Base-by-base conservation (phyloP, 2,113 vertebrate genomes). In the Chaenogobius annularis region DNA sequence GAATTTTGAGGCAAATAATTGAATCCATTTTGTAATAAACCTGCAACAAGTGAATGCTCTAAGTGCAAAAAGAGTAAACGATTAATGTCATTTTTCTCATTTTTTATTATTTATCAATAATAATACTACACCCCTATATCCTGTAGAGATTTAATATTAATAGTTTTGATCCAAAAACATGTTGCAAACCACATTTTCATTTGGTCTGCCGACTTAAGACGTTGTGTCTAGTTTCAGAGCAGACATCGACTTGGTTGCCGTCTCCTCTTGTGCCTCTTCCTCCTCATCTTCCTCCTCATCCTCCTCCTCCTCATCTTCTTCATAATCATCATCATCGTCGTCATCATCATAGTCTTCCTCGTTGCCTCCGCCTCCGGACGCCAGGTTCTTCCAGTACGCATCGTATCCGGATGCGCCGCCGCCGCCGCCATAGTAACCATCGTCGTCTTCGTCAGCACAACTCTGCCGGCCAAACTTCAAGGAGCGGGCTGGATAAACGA, bases 381-480 rank as follows among this genome's bases (percentile, higher is more conserved):
- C 88, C 7, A 92, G 37, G 67, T 83, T 97, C 86, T 97, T 97
- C 97, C 97, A 98, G 70, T 97, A 99, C 31, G 93, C 79, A 20
- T 95, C 95, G 13, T 98, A 98, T 0, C 98, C 95, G 0, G 96
- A 94, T 0, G 96, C 96, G 44, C 95, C 95, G 10, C 95, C n/a
- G 26, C 26, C 4, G 26, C 26, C 93, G 10, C 91, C 85, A 1
- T 89, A 79, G 56, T 58, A 58, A 59, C 23, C 56, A 14, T 87
- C 56, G 0, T 90, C 62, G 0, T 93, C 81, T 0, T 97, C 96
- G 0, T 98, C 96, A 0, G 73, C 87, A 12, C 95, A 96, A 0
- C 92, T 91, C 87, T 99, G 97, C 17, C 98, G 93, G 73, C 98
- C 98, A 37, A 97, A 99, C 75, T 97, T 99, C 85, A 98, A 67